A percentile compares a stretch with the other conserved stretches of the same genome.
Conservation (phyloP, 1,140 invertebrate species). For the Macrocentrus cingulum region DNA sequence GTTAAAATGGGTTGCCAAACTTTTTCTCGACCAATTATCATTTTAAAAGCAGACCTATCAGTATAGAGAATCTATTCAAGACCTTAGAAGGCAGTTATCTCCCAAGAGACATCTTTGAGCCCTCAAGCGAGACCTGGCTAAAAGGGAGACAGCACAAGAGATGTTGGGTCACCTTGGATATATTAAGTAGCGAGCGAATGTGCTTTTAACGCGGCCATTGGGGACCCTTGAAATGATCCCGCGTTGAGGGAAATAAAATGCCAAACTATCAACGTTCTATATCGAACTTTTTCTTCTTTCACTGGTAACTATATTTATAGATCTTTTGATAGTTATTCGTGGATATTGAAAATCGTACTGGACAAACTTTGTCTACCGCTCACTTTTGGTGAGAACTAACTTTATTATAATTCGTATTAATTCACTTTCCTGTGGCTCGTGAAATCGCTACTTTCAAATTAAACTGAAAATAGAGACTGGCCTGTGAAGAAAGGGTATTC, state of each 20-base stretch:
- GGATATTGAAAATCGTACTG: constrained; percentile 2
- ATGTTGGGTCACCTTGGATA: background rate
- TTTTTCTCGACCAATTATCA: background rate
- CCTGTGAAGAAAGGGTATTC: no score
- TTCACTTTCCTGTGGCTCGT: background rate
- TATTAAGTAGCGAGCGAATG: constrained; percentile 5
- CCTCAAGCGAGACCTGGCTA: background rate
- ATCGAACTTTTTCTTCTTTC: no score
- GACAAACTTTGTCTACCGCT: background rate
- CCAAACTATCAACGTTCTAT: no score
- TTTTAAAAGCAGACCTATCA: background rate
- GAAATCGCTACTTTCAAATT: constrained; percentile 9
- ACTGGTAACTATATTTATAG: background rate
- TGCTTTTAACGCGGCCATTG: constrained; percentile 3
- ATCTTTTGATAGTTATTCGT: background rate
- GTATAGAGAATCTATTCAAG: constrained; percentile 5
- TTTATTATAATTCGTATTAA: constrained; percentile 19
- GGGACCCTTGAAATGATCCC: background rate
- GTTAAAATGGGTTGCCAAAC: no score
- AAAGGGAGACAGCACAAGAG: background rate
- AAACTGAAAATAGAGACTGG: constrained; percentile 4
- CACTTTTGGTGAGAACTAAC: background rate
- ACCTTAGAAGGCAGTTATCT: background rate
- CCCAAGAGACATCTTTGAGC: background rate
- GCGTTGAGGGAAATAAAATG: background rate